A percentile compares a stretch with the other conserved stretches of the same genome.
Conservation (phyloP, 2,113 vertebrate species). For the Scolopax mira region DNA sequence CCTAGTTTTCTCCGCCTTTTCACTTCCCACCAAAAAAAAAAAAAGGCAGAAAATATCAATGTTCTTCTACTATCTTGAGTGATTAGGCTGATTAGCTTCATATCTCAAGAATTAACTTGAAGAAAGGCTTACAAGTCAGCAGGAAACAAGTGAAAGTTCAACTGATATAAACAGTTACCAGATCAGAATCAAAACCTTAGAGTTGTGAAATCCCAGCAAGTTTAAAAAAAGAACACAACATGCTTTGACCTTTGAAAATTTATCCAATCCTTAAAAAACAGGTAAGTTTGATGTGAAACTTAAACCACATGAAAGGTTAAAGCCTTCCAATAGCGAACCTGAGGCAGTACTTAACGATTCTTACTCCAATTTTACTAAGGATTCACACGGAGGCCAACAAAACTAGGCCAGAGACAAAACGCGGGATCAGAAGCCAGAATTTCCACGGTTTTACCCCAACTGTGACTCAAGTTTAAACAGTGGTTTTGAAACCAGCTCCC, state of each 20-base stretch:
- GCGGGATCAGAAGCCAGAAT: background rate
- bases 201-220: slow-evolving; percentile 12
- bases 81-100: background rate
- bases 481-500: slow-evolving; percentile 24
- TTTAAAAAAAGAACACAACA: background rate
- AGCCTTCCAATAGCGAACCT: background rate
- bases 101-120: slow-evolving; percentile 25
- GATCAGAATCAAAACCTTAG: background rate
- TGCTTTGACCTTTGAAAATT: background rate
- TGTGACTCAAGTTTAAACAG: slow-evolving; percentile 42
- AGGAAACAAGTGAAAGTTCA: slow-evolving; percentile 44
- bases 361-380: background rate
- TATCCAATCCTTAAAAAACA: background rate
- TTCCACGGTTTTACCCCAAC: slow-evolving; percentile 45
- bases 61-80: background rate
- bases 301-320: background rate
- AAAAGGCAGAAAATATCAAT: background rate
- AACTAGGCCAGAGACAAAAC: background rate
- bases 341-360: background rate
- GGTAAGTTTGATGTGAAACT: background rate
- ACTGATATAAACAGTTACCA: slow-evolving; percentile 35
- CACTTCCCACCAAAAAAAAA: background rate
- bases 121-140: background rate
- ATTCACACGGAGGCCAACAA: background rate
- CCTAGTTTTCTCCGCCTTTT: background rate